Base-by-base conservation (phyloP, 2,888 invertebrate species). In the Lutraria lutraria region DNA sequence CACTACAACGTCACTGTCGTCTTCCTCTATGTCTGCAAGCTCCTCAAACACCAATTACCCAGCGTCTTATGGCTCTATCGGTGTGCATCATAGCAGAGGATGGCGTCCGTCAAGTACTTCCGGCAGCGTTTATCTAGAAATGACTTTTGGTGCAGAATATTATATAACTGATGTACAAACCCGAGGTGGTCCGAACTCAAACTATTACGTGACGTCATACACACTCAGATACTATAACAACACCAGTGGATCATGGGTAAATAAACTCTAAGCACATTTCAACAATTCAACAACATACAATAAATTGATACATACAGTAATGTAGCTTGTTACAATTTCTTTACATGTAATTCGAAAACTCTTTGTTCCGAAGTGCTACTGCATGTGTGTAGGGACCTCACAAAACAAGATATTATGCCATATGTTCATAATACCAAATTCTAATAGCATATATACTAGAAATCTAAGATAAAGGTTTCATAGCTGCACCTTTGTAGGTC, bases 151-250 rank as follows among this genome's bases (percentile, higher is more conserved):
- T 31, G 19, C 31, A 16, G 43, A 60, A 15, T 63, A 53, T 16
- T 94, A 93, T 85, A 89, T 94, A 68, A 93, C 93, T 29, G 86
- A 92, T 4, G 84, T 94, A 16, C 90, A 92, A 43, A 94, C 93
- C 10, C 82, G 89, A 72, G 94, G 94, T 12, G 92, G 90, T 19
- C 87, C 85, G 4, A 34, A 53, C 16, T 85, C 86, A 12, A 84
- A 56, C 56, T 72, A 83, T 25, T 92, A 92, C 86, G 94, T 94
- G 43, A 92, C 79, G 29, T 85, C 79, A 4, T 93, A 91, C 86
- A 88, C 79, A 15, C 72, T 94, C 16, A 81, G 87, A 13, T 93
- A 88, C 79, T 92, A 92, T 86, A 91, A 94, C 79, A 82, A 89
- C 21, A 84, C 85, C 0, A 16, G 88, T n/a, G n/a, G 29, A 8